phyloP scores from a whole-genome alignment of 1,140 invertebrate species.

The Neotoxoptera formosana region DNA sequence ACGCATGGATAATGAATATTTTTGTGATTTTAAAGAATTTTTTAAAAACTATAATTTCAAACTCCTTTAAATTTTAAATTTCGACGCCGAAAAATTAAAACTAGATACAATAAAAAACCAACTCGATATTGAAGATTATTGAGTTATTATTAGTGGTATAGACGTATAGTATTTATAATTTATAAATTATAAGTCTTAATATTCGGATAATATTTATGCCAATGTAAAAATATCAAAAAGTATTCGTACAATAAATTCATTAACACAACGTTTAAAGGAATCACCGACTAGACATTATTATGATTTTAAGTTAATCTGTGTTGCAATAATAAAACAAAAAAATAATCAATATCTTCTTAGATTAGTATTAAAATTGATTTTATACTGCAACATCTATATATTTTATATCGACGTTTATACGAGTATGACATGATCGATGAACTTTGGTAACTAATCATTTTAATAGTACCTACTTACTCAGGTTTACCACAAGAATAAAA shows the following conservation, averaged over 20 bases:
- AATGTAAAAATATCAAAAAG: not conserved
- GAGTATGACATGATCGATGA: rapidly evolving
- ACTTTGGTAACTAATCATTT: too few relatives aligned
- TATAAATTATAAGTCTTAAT: not conserved
- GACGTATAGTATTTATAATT: not conserved
- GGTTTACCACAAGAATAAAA: not conserved
- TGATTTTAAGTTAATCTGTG: not conserved
- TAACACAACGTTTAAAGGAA: not conserved
- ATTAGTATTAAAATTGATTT: not conserved
- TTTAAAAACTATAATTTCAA: too few relatives aligned
- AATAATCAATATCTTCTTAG: too few relatives aligned
- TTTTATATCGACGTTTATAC: not conserved
- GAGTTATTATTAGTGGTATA: too few relatives aligned
- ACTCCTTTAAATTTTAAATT: too few relatives aligned
- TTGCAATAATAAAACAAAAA: not conserved
- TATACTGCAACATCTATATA: not conserved
- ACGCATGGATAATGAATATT: not conserved
- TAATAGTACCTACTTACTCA: not conserved
- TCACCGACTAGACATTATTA: not conserved
- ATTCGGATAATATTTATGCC: not conserved
- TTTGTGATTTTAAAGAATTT: too few relatives aligned
- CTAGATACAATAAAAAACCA: too few relatives aligned
- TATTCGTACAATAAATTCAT: not conserved
- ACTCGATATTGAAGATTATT: too few relatives aligned
- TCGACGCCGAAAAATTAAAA: too few relatives aligned